Base-by-base conservation (phyloP, 2,888 invertebrate genomes). In the Sinodicranocentrus sp. region DNA sequence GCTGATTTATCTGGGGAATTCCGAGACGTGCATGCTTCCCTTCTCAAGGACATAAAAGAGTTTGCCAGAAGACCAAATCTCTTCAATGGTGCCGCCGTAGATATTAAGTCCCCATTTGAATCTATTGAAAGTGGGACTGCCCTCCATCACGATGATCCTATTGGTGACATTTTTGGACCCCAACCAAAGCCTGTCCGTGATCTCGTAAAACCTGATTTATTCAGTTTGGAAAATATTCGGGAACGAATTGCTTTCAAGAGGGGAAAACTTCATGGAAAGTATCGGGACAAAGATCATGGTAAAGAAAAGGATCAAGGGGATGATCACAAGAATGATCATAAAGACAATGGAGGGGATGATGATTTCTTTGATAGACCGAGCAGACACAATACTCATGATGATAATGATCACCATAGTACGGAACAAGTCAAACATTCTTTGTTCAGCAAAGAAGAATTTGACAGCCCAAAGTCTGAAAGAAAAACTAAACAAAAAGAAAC, bases 1-100 rank as follows among this genome's bases (percentile, higher is more conserved):
- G 82, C 83, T 2, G 88, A 87, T 28, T 84, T 89, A 15, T 88
- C 88, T 2, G 85, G 84, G 54, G 89, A 89, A 80, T 79, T 89
- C 6, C 52, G 84, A 70, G 88, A 89, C 67, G 85, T 89, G 10
- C 87, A 87, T 19, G 84, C 86, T 8, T 87, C 87, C 21, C 57
- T 89, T 0, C 61, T 89, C 1, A 87, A 88, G 65, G 89, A 89
- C 67, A 89, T 89, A 21, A 79, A 86, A 19, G 87, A 89, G 43
- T 89, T 89, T 82, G 88, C 89, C 8, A 87, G 86, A 43, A 43
- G 89, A 72, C 89, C 89, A 0, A 67, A 77, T 19, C 21, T 73
- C 10, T 59, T 59, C 25, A 5, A 15, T 10, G 2, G 21, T 25
- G n/a, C 21, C 71, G 13, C 10, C n/a, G 39, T 5, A 8, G 39